Percentiles rank a stretch among this genome's conserved stretches.
These are phyloP conservation scores for Drosophila hydei DNA, from an alignment of 1,140 invertebrate genomes.

Conservation along the genomic window DNA sequence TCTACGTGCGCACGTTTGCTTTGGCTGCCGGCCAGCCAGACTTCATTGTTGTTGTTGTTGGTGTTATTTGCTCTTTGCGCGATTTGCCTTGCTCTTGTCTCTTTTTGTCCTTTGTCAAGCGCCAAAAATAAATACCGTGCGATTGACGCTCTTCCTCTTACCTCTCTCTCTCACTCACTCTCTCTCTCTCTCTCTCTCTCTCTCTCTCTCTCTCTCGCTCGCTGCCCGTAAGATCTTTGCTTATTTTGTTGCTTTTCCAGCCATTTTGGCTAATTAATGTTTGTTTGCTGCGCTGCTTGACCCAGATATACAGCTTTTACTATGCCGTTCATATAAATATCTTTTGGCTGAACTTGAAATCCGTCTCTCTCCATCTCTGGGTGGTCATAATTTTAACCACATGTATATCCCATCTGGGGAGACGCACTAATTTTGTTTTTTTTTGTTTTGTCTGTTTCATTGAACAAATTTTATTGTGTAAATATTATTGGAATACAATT, in stretches of 20 bases:
- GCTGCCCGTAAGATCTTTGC: slow-evolving; percentile 1
- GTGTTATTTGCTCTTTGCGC: no score
- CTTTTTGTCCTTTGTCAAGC: slow-evolving; percentile 36
- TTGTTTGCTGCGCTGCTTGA: slow-evolving; percentile 28
- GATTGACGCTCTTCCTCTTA: neutral
- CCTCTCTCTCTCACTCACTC: neutral
- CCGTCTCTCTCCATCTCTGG: neutral
- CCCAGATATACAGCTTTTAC: slow-evolving; percentile 45
- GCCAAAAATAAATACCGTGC: slow-evolving; percentile 53
- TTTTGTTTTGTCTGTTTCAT: neutral
- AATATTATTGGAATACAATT: neutral
- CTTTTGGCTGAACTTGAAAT: slow-evolving; percentile 41
- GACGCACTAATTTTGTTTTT: neutral
- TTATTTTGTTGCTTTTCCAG: slow-evolving; percentile 31
- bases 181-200: neutral
- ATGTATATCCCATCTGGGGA: slow-evolving; percentile 4
- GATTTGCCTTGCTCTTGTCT: slow-evolving; percentile 15
- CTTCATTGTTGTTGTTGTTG: neutral
- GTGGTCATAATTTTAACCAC: neutral
- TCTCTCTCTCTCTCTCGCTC: neutral
- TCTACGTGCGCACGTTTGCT: slow-evolving; percentile 35
- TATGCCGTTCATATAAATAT: slow-evolving; percentile 2
- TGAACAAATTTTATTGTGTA: neutral
- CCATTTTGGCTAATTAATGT: slow-evolving; percentile 46
- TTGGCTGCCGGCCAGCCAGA: slow-evolving; percentile 36